Percentiles rank a stretch among this genome's conserved stretches.
These are phyloP conservation scores for Suillia variegata DNA, from an alignment of 2,888 invertebrate species.

Conservation along the genomic window DNA sequence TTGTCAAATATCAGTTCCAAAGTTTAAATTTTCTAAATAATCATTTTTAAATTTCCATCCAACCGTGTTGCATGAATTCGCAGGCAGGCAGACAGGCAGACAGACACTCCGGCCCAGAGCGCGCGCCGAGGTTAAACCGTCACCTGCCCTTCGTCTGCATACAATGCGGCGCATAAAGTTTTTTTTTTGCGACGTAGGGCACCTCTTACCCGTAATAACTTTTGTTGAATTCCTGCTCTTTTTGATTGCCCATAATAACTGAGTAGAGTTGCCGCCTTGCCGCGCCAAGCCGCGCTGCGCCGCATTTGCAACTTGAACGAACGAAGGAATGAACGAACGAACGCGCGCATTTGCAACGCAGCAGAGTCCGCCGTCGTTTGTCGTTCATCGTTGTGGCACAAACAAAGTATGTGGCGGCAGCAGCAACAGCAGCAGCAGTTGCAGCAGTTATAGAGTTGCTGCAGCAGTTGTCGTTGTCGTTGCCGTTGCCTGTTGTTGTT, in stretches of 20 bases:
- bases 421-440: neutral
- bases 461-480: too few relatives aligned
- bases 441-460: conserved; percentile 24
- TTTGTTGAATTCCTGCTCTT: conserved; percentile 51
- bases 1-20: too few relatives aligned
- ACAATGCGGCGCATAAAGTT: too few relatives aligned
- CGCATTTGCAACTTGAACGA: neutral
- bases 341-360: too few relatives aligned
- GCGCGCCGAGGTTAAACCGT: too few relatives aligned
- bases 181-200: neutral
- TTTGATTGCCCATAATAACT: conserved; percentile 54
- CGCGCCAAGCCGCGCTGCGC: neutral
- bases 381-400: conserved; percentile 5
- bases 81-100: too few relatives aligned
- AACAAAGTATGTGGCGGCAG: neutral
- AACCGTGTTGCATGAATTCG: too few relatives aligned
- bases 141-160: too few relatives aligned
- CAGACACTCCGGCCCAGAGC: too few relatives aligned
- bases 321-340: too few relatives aligned
- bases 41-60: too few relatives aligned
- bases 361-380: neutral
- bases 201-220: conserved; percentile 46
- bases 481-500: conserved; percentile 54
- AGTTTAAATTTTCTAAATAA: too few relatives aligned
- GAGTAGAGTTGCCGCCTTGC: conserved; percentile 43